Evolutionary conservation across 2,888 invertebrate genomes (phyloP).

Genomic region (Buathra laborator): DNA sequence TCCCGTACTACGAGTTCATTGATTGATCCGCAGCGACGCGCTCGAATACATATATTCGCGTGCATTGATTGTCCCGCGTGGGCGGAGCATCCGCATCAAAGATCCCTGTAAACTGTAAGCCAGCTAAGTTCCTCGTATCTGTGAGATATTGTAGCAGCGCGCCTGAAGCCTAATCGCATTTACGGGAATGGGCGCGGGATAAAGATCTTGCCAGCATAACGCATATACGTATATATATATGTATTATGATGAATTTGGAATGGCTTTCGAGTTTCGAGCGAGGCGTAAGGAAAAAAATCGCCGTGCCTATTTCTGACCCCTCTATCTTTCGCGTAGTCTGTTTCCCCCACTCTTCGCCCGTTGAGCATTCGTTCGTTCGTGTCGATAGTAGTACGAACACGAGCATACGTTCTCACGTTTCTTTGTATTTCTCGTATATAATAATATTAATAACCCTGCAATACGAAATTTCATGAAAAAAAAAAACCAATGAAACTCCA

Average conservation of each 20-base stretch:
- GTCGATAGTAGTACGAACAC: neutral
- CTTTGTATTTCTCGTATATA: neutral
- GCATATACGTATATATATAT: neutral
- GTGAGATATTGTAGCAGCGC: neutral
- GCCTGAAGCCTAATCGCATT: neutral
- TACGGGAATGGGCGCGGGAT: neutral
- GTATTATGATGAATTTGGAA: neutral
- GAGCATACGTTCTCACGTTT: neutral
- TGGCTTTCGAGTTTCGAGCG: constrained; percentile 12
- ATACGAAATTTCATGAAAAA: neutral
- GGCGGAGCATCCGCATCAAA: constrained; percentile 32
- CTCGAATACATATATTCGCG: constrained; percentile 26
- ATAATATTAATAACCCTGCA: neutral
- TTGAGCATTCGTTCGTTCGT: constrained; percentile 3
- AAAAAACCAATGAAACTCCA: neutral
- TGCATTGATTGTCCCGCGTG: constrained; percentile 16
- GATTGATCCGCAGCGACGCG: constrained; percentile 35
- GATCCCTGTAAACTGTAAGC: neutral
- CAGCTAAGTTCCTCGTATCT: neutral
- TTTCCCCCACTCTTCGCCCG: neutral
- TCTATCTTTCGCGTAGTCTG: constrained; percentile 11
- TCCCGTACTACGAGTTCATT: constrained; percentile 45
- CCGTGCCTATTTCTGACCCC: constrained; percentile 1
- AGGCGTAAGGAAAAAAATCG: neutral
- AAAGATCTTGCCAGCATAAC: neutral